These are phyloP conservation scores for Mallotus villosus DNA, from an alignment of 2,797 vertebrate genomes.

Conservation along the genomic window DNA sequence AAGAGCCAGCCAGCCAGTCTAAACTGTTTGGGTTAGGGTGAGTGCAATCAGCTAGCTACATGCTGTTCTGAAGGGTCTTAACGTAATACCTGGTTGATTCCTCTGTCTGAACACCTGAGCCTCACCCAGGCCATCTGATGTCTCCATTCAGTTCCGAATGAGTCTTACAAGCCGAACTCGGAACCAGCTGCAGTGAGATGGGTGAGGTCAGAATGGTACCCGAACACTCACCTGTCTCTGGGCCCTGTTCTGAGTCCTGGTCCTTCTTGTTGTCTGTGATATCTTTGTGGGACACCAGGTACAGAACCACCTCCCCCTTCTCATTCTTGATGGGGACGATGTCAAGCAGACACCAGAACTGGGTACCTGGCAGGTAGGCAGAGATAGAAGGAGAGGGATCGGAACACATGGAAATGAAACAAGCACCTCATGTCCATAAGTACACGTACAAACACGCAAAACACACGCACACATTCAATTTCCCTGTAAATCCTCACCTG, in stretches of 20 bases:
- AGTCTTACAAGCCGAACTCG: too few relatives aligned
- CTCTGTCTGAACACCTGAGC: not conserved
- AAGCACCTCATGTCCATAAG: constrained; percentile 10
- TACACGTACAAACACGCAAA: constrained; percentile 4
- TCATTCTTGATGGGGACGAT: constrained; percentile 84
- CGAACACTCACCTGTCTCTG: constrained; percentile 54
- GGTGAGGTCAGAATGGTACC: too few relatives aligned
- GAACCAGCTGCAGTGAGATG: not conserved
- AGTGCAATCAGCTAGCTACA: not conserved
- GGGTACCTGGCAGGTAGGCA: constrained; percentile 64
- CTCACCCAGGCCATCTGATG: not conserved
- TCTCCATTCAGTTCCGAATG: too few relatives aligned
- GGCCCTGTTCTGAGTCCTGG: constrained; percentile 67
- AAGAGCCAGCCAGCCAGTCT: too few relatives aligned
- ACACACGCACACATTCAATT: not conserved
- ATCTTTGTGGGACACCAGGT: constrained; percentile 84
- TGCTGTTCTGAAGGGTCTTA: not conserved
- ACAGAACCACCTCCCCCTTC: constrained; percentile 82
- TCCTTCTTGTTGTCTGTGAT: constrained; percentile 80
- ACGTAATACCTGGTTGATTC: not conserved
- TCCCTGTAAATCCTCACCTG: not conserved
- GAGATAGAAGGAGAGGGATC: not conserved
- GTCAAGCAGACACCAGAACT: constrained; percentile 85
- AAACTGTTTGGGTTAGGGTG: not conserved
- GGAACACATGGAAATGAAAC: not conserved